Conservation (phyloP, 2,888 invertebrate species). For the Sphaerophoria rueppellii region DNA sequence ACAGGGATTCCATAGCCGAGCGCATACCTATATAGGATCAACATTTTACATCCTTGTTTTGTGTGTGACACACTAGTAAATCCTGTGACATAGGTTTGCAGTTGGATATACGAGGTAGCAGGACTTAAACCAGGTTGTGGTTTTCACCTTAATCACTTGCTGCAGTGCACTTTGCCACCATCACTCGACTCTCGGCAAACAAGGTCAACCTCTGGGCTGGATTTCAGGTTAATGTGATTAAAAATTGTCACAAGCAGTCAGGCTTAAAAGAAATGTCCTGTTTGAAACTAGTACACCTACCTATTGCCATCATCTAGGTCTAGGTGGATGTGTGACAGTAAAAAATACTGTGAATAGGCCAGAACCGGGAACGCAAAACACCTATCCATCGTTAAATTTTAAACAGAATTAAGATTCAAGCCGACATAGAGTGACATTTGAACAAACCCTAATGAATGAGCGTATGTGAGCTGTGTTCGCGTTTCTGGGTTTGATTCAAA, state of each 20-base stretch:
- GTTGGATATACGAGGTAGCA: slow-evolving; percentile 17
- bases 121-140: slow-evolving; percentile 59
- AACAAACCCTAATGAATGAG: slow-evolving; percentile 39
- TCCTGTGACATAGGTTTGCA: slow-evolving; percentile 46
- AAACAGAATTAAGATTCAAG: slow-evolving; percentile 57
- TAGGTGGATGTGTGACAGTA: slow-evolving; percentile 7
- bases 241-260: slow-evolving; percentile 54
- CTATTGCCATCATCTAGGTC: not conserved
- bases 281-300: not conserved
- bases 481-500: slow-evolving; percentile 21
- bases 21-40: slow-evolving; percentile 8
- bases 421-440: slow-evolving; percentile 43
- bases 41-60: slow-evolving; percentile 35
- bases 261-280: slow-evolving; percentile 16
- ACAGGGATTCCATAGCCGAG: not conserved
- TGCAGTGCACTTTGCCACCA: slow-evolving; percentile 10
- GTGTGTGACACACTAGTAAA: slow-evolving; percentile 44
- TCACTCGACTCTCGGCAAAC: slow-evolving; percentile 49
- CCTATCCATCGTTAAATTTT: slow-evolving; percentile 40
- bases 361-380: not conserved
- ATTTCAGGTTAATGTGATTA: slow-evolving; percentile 72
- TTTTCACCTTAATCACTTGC: slow-evolving; percentile 71
- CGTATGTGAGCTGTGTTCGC: not conserved
- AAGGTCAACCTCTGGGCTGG: slow-evolving; percentile 63
- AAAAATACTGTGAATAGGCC: not conserved